Conservation (phyloP, 1,140 invertebrate genomes). For the Drosophila ananassae region DNA sequence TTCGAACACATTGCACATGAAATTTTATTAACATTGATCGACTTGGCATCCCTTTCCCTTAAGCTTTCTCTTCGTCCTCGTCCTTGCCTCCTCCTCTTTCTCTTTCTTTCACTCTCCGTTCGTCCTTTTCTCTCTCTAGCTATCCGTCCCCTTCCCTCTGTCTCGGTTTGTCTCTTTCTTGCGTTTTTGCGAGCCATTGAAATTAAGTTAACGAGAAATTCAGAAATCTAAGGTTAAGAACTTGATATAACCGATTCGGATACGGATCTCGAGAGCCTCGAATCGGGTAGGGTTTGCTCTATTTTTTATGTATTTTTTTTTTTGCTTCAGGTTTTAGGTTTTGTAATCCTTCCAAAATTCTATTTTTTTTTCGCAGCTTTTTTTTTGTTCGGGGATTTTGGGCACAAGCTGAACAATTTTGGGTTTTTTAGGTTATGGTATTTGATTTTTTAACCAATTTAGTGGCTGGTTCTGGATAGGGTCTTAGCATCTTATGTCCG, state of each 20-base stretch:
- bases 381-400: not conserved
- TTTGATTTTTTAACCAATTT: no score
- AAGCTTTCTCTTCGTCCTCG: not conserved
- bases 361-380: not conserved
- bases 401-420: constrained; percentile 1
- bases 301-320: not conserved
- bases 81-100: not conserved
- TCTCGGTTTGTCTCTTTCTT: not conserved
- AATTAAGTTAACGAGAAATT: constrained; percentile 1
- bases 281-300: not conserved
- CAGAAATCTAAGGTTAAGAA: constrained; percentile 4
- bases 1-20: constrained; percentile 36
- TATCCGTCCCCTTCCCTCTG: not conserved
- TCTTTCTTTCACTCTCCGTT: not conserved
- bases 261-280: not conserved
- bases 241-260: constrained; percentile 2
- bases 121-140: not conserved
- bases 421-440: no score
- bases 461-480: not conserved
- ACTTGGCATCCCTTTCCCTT: constrained; percentile 1
- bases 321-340: not conserved
- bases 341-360: not conserved
- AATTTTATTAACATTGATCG: constrained; percentile 62
- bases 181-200: not conserved
- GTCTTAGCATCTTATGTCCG: constrained; percentile 61